Evolutionary conservation across 2,888 invertebrate genomes (phyloP), one percentile per base, ranked within the genome.

Genomic region (Aspidapion aeneum): DNA sequence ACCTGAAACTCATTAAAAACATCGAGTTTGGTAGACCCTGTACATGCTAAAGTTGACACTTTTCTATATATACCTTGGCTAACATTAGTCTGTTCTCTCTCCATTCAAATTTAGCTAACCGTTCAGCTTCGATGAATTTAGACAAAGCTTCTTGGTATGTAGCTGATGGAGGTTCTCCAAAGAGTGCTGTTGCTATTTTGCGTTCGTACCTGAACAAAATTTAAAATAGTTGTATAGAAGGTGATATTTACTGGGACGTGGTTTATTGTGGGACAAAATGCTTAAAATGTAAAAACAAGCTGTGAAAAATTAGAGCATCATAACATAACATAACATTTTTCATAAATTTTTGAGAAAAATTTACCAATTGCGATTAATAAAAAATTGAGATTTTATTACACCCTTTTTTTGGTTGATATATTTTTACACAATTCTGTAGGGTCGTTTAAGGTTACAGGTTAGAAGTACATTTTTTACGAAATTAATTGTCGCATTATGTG

Each of bases 141-240:
- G 76, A 72, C 21, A 88, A 77, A 1, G 90, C 88, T 66, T 90
- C 89, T 55, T 85, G 81, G 61, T 83, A 82, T 0, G 86, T 85
- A 1, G 86, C 82, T 63, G 77, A 80, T 7, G 89, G 89, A n/a
- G 86, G 84, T 62, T 85, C 83, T 1, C 85, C 84, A 77, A 86
- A 88, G 35, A 90, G 74, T 3, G 88, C 82, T 3, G 85, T 77
- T 3, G 90, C 90, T 16, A 87, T 80, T 73, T 82, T 86, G 65
- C 86, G 82, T 74, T 90, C 89, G 60, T 88, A 75, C 88, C 89
- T 90, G 35, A 52, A 64, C 60, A 63, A 63, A 49, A 19, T n/a
- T 56, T 56, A 22, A 61, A 18, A 17, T 17, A 54, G n/a, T n/a
- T n/a, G 35, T 35, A 35, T 35, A 35, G 5, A 35, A 12, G 35